phyloP scores from a whole-genome alignment of 2,888 invertebrate species.

The Scotopteryx bipunctaria region DNA sequence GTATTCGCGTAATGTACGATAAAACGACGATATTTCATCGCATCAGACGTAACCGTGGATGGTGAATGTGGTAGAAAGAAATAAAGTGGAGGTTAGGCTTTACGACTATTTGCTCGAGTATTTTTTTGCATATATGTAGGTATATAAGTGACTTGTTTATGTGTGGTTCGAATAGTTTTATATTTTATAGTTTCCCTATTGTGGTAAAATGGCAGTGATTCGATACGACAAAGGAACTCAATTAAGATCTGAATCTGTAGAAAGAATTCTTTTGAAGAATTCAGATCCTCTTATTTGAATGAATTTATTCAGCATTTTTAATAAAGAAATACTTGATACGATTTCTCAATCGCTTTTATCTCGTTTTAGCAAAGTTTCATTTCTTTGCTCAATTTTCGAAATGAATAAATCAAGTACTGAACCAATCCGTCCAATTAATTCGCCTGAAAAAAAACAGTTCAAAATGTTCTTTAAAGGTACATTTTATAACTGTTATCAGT shows the following conservation, averaged over 20 bases:
- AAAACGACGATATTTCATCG: slow-evolving; percentile 23
- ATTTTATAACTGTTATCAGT: slow-evolving; percentile 29
- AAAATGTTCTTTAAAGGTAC: slow-evolving; percentile 13
- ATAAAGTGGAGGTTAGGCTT: not conserved
- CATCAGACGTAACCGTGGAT: slow-evolving; percentile 20
- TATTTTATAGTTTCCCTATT: not conserved
- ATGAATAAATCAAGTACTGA: no score
- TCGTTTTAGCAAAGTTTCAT: no score
- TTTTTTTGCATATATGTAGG: slow-evolving; percentile 3
- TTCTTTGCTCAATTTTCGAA: no score
- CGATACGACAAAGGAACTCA: no score
- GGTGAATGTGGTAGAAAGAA: slow-evolving; percentile 11
- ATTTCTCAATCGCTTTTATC: no score
- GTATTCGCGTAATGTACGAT: slow-evolving; percentile 20
- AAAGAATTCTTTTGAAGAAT: no score
- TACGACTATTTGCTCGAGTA: slow-evolving; percentile 3
- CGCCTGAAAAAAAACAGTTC: not conserved
- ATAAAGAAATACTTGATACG: no score
- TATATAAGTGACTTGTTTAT: not conserved
- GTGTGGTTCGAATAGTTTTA: not conserved
- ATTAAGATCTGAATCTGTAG: no score
- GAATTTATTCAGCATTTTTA: no score
- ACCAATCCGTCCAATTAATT: not conserved
- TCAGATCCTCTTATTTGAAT: no score
- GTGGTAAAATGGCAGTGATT: no score